Conservation (phyloP, 2,888 invertebrate genomes). For the Bombylius discolor region DNA sequence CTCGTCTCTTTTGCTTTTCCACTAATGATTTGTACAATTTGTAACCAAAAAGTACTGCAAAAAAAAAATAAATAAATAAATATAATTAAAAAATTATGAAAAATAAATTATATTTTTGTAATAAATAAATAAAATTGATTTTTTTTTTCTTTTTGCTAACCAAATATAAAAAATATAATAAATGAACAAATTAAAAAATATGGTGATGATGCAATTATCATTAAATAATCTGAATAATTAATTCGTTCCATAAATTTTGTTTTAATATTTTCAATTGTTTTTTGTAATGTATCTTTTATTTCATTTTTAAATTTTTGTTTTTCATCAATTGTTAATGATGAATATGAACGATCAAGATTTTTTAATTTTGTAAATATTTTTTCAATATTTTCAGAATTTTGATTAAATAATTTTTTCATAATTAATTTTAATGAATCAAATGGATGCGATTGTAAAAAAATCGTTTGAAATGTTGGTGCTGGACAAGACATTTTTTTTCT, state of each 20-base stretch:
- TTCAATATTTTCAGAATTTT: background rate
- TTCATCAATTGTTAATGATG: constrained; percentile 4
- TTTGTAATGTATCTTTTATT: constrained; percentile 2
- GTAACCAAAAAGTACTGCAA: constrained; percentile 69
- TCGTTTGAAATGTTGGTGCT: constrained; percentile 1
- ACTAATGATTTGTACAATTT: constrained; percentile 60
- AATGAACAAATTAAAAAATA: constrained; percentile 3
- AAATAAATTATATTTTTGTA: too few relatives aligned
- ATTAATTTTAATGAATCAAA: background rate
- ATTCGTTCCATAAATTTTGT: background rate
- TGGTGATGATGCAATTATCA: background rate
- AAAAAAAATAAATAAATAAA: constrained; percentile 10
- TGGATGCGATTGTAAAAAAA: constrained; percentile 1
- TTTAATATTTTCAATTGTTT: constrained; percentile 1
- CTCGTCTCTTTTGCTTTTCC: constrained; percentile 56
- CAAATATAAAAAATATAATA: constrained; percentile 9
- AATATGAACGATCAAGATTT: background rate
- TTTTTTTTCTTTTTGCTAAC: constrained; percentile 2
- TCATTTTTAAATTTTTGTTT: constrained; percentile 6
- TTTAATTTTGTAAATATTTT: background rate
- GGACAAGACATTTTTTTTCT: background rate
- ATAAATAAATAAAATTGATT: too few relatives aligned
- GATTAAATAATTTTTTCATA: background rate
- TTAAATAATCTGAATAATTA: background rate
- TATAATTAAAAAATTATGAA: background rate